Conservation (phyloP, 2,888 invertebrate genomes). For the Leistus spinibarbis region DNA sequence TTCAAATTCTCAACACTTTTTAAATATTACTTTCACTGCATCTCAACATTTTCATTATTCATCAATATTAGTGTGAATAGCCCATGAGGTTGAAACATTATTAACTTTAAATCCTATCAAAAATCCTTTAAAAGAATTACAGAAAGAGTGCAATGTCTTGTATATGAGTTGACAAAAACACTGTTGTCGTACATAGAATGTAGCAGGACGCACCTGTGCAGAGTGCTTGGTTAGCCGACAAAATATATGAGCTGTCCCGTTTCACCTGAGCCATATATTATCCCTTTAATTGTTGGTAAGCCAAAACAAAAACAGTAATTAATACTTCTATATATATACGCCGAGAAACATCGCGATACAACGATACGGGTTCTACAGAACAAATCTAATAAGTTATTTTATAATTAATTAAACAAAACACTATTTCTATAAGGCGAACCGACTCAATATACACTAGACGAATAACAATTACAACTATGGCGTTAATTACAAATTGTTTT, state of each 20-base stretch:
- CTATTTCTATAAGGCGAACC: neutral
- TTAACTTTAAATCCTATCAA: too few species aligned
- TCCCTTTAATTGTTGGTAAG: constrained; percentile 24
- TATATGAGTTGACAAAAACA: constrained; percentile 4
- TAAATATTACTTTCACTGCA: too few species aligned
- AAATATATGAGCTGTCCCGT: constrained; percentile 9
- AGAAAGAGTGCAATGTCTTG: neutral
- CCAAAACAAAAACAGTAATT: constrained; percentile 25
- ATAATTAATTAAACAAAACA: constrained; percentile 36
- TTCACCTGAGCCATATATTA: constrained; percentile 12
- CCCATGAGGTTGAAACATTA: too few species aligned
- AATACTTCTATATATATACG: constrained; percentile 13
- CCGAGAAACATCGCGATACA: neutral
- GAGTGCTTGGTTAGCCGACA: neutral
- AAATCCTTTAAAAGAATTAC: neutral
- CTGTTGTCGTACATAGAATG: neutral
- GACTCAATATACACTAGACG: neutral
- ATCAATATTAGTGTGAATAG: too few species aligned
- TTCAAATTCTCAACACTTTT: too few species aligned
- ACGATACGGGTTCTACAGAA: constrained; percentile 15
- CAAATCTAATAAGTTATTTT: constrained; percentile 33
- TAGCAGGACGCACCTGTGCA: neutral
- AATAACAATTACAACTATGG: constrained; percentile 7
- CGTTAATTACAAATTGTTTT: constrained; percentile 2
- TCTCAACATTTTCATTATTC: too few species aligned